A percentile compares a stretch with the other conserved stretches of the same genome.
Conservation (phyloP, 2,113 vertebrate genomes). For the Rhinichthys klamathensis region DNA sequence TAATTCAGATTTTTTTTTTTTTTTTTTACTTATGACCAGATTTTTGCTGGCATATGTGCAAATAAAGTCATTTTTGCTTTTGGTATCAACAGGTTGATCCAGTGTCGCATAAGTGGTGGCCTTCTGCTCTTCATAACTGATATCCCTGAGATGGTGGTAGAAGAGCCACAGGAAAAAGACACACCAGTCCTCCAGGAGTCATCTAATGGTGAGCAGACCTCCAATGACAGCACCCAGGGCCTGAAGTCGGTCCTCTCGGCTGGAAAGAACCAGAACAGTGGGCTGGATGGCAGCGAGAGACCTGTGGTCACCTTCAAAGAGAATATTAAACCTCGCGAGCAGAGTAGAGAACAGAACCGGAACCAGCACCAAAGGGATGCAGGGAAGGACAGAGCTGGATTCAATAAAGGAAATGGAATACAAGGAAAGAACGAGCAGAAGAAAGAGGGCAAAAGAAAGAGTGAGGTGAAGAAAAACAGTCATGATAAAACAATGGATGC, state of each 20-base stretch:
- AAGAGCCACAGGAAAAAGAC: slow-evolving; percentile 90
- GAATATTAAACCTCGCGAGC: slow-evolving; percentile 93
- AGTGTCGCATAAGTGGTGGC: slow-evolving; percentile 85
- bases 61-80: neutral
- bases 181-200: slow-evolving; percentile 87
- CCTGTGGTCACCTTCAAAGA: slow-evolving; percentile 96
- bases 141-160: slow-evolving; percentile 88
- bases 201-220: slow-evolving; percentile 77
- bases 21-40: neutral
- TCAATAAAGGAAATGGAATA: slow-evolving; percentile 77
- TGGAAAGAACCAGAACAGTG: slow-evolving; percentile 84
- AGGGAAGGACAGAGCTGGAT: slow-evolving; percentile 83
- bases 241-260: slow-evolving; percentile 91
- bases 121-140: slow-evolving; percentile 91
- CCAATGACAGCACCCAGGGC: slow-evolving; percentile 80
- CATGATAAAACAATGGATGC: slow-evolving; percentile 83
- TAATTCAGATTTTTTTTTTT: neutral
- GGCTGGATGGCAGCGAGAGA: slow-evolving; percentile 84
- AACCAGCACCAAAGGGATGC: slow-evolving; percentile 83
- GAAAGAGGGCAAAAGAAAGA: slow-evolving; percentile 92
- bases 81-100: slow-evolving; percentile 83
- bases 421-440: slow-evolving; percentile 84
- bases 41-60: neutral
- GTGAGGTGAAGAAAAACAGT: slow-evolving; percentile 83
- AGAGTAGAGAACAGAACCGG: slow-evolving; percentile 81